Evolutionary conservation across 2,113 vertebrate species (phyloP).

Genomic region (Cichladusa arquata): DNA sequence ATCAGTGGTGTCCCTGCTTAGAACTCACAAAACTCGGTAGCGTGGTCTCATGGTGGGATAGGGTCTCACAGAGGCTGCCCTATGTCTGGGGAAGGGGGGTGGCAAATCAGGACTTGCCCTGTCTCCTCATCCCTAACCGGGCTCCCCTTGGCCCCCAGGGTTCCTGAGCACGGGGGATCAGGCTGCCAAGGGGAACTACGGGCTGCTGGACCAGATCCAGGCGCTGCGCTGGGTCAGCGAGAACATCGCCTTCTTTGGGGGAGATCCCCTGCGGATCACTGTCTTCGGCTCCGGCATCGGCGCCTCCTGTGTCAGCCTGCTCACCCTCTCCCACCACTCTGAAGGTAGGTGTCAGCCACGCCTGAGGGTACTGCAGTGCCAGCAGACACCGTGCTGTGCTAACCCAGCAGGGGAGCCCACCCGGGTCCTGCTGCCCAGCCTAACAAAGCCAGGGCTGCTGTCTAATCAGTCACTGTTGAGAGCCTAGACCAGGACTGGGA

Average conservation of each 20-base stretch:
- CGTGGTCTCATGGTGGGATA: not conserved
- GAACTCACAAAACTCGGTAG: not conserved
- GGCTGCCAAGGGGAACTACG: constrained; percentile 98
- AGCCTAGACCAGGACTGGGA: not conserved
- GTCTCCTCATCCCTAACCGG: not conserved
- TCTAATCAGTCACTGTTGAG: not conserved
- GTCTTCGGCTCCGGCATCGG: constrained; percentile 97
- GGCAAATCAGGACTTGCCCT: not conserved
- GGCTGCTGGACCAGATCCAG: constrained; percentile 98
- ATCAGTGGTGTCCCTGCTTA: not conserved
- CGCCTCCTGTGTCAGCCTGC: constrained; percentile 96
- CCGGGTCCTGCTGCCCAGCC: fast-evolving
- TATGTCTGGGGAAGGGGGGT: not conserved
- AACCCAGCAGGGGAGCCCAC: fast-evolving
- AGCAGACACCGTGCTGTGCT: not conserved
- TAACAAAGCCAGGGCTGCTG: not conserved
- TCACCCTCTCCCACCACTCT: constrained; percentile 97
- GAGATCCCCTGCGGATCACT: constrained; percentile 94
- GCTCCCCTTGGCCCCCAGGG: constrained; percentile 71
- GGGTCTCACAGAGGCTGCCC: not conserved
- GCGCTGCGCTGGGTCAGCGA: constrained; percentile 97
- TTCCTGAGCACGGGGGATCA: constrained; percentile 98
- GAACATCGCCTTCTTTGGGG: constrained; percentile 98
- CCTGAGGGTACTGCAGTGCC: fast-evolving
- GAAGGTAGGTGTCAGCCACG: constrained; percentile 84